phyloP scores from a whole-genome alignment of 2,113 vertebrate species.

The Channa argus region DNA sequence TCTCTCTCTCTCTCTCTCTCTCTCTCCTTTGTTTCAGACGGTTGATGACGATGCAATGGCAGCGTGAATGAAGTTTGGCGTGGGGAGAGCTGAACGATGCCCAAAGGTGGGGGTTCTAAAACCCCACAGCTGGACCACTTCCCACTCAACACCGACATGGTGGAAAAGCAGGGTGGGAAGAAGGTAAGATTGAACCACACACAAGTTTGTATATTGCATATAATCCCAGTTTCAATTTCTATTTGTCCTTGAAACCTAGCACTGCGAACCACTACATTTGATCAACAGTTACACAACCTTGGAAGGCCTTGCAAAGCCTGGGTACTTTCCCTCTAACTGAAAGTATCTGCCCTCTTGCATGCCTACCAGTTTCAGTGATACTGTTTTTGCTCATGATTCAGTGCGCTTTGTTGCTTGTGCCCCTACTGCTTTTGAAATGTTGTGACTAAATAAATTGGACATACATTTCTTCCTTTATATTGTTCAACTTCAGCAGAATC shows the following conservation, averaged over 20 bases:
- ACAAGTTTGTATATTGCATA: slow-evolving; percentile 7
- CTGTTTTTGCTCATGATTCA: background rate
- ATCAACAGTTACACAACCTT: background rate
- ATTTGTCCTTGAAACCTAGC: slow-evolving; percentile 15
- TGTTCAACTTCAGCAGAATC: background rate
- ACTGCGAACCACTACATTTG: background rate
- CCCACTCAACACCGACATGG: slow-evolving; percentile 99
- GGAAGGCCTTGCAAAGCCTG: background rate
- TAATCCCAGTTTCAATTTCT: background rate
- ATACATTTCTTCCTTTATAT: background rate
- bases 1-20: too few relatives aligned
- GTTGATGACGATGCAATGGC: slow-evolving; percentile 97
- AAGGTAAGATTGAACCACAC: slow-evolving; percentile 85
- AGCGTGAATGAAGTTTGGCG: slow-evolving; percentile 96
- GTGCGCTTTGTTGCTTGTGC: too few relatives aligned
- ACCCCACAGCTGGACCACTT: slow-evolving; percentile 98
- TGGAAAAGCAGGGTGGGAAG: slow-evolving; percentile 99
- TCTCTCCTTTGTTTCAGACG: slow-evolving; percentile 83
- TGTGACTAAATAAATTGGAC: background rate
- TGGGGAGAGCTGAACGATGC: slow-evolving; percentile 99
- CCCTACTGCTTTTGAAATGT: too few relatives aligned
- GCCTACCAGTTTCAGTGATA: background rate
- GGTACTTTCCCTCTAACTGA: background rate
- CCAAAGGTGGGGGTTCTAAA: slow-evolving; percentile 99
- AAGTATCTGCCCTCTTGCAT: background rate